These are phyloP conservation scores for Leptodactylus fuscus DNA, from an alignment of 2,113 vertebrate genomes.

Conservation along the genomic window DNA sequence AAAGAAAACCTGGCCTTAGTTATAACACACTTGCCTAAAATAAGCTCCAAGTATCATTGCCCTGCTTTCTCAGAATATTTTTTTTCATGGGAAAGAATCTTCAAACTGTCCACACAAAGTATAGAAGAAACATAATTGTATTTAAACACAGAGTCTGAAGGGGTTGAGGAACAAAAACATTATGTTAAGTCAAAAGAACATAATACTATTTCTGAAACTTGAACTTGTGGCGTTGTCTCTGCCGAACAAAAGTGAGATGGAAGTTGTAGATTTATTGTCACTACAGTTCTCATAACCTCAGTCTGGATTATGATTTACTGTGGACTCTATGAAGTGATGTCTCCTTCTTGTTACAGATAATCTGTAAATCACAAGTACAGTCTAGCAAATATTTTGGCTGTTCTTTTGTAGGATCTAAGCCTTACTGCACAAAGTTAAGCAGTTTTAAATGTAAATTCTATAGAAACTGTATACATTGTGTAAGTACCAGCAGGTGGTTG, in stretches of 20 bases:
- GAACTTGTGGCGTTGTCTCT: not conserved
- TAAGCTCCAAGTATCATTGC: not conserved
- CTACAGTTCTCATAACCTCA: not conserved
- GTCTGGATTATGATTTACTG: not conserved
- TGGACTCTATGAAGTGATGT: not conserved
- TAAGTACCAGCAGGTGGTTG: too few species aligned
- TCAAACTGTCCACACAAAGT: not conserved
- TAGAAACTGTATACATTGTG: too few species aligned
- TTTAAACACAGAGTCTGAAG: not conserved
- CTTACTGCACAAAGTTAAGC: too few species aligned
- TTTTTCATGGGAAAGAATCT: not conserved
- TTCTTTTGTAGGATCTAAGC: not conserved
- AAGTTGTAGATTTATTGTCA: not conserved
- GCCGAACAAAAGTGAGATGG: not conserved
- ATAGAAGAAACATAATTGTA: not conserved
- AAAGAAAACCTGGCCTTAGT: not conserved
- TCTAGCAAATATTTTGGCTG: not conserved
- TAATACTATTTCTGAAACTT: constrained; percentile 21
- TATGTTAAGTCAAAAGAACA: not conserved
- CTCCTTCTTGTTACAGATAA: not conserved
- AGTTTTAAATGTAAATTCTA: too few species aligned
- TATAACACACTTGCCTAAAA: constrained; percentile 1
- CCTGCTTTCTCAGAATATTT: constrained; percentile 3
- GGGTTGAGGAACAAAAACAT: not conserved
- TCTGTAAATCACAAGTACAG: not conserved